Evolutionary conservation across 2,888 invertebrate species (phyloP).

Genomic region (Euproctis similis): DNA sequence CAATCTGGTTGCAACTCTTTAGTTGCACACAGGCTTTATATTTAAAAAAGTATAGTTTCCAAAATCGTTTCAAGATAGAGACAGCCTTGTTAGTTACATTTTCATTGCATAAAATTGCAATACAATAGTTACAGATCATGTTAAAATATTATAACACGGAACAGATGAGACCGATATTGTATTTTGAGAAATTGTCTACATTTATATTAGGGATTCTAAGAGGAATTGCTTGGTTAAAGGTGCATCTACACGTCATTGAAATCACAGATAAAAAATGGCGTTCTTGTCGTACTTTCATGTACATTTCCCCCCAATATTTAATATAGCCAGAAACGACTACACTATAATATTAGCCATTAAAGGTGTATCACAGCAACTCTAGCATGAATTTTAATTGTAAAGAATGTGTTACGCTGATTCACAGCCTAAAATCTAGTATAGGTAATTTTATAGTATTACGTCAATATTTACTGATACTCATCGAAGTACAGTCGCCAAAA

Average conservation of each 20-base stretch:
- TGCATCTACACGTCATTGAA: constrained; percentile 52
- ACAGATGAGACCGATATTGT: constrained; percentile 4
- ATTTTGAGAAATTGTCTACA: constrained; percentile 14
- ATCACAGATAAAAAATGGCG: constrained; percentile 60
- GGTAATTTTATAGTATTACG: constrained; percentile 45
- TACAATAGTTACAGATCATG: constrained; percentile 27
- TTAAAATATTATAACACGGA: constrained; percentile 4
- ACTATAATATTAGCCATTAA: constrained; percentile 64
- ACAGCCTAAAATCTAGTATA: constrained; percentile 70
- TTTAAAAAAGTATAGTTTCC: constrained; percentile 35
- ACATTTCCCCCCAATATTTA: constrained; percentile 30
- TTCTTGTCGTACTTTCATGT: constrained; percentile 28
- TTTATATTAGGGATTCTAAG: too few species aligned
- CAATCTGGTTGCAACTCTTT: constrained; percentile 27
- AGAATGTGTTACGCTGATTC: constrained; percentile 67
- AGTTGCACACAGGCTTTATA: constrained; percentile 28
- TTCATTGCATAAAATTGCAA: constrained; percentile 27
- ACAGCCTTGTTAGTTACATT: constrained; percentile 36
- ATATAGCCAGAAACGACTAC: constrained; percentile 56
- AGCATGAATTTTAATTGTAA: constrained; percentile 70
- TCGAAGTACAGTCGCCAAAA: constrained; percentile 28
- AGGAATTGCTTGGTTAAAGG: constrained; percentile 27
- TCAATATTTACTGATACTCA: constrained; percentile 49
- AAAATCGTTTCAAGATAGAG: constrained; percentile 34
- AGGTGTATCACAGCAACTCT: constrained; percentile 75